Percentiles rank a stretch among this genome's conserved stretches.
These are phyloP conservation scores for Adineta ricciae DNA, from an alignment of 2,888 invertebrate species.

Conservation along the genomic window DNA sequence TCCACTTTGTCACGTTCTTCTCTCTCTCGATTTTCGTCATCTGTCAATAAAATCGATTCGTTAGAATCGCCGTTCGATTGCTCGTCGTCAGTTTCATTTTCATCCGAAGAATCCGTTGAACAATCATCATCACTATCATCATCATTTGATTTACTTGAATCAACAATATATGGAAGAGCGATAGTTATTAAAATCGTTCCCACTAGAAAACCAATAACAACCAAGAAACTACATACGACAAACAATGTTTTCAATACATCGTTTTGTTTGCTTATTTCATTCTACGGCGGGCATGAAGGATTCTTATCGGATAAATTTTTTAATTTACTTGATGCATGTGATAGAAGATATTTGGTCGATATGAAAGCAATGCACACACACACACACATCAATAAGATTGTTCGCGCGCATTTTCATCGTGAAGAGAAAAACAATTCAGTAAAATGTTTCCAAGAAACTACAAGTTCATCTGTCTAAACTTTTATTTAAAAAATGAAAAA, in stretches of 20 bases:
- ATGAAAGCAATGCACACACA: background rate
- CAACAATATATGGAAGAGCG: background rate
- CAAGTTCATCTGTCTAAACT: background rate
- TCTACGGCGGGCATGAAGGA: background rate
- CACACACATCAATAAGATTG: background rate
- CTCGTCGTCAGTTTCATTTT: background rate
- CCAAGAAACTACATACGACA: background rate
- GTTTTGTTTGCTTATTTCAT: background rate
- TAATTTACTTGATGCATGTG: background rate
- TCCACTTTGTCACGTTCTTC: no score
- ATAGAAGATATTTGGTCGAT: background rate
- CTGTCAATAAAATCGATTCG: background rate
- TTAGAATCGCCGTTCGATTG: background rate
- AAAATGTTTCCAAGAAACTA: no score
- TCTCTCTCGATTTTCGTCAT: background rate
- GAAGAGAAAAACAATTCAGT: no score
- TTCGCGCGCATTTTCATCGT: no score
- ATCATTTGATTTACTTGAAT: background rate
- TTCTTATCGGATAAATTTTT: background rate
- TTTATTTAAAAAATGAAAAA: background rate
- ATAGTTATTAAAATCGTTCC: background rate
- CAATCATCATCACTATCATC: background rate
- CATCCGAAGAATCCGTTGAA: background rate
- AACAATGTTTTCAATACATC: background rate
- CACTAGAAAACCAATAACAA: background rate